Conservation (phyloP, 2,888 invertebrate genomes). For the Brenthis ino region DNA sequence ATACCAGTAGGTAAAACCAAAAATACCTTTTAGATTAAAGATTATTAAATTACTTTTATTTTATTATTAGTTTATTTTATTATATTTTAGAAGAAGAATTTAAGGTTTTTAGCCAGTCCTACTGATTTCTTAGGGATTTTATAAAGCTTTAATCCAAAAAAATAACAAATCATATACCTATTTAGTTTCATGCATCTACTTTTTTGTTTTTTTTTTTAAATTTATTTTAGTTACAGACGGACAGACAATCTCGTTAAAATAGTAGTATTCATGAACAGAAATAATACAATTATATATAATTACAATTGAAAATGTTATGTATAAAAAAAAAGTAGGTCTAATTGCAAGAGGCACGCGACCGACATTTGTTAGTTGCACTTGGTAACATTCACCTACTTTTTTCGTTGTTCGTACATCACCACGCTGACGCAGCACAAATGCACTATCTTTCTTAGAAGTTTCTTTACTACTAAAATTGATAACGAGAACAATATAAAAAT, state of each 20-base stretch:
- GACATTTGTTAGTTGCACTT: neutral
- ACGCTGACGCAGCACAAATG: neutral
- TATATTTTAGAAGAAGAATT: neutral
- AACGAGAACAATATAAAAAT: too few relatives aligned
- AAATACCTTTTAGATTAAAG: neutral
- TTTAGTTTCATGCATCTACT: too few relatives aligned
- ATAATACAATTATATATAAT: slow-evolving; percentile 1
- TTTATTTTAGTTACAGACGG: too few relatives aligned
- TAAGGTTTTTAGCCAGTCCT: too few relatives aligned
- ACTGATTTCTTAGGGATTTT: too few relatives aligned
- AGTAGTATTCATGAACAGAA: neutral
- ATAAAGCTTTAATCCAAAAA: too few relatives aligned
- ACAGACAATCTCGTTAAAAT: too few relatives aligned
- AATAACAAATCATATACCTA: too few relatives aligned
- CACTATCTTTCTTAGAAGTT: too few relatives aligned
- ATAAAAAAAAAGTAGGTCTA: slow-evolving; percentile 2
- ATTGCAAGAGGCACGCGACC: neutral
- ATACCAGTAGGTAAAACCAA: too few relatives aligned
- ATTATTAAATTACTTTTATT: neutral
- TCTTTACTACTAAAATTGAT: too few relatives aligned
- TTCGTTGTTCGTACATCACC: neutral
- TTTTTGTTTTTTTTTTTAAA: too few relatives aligned
- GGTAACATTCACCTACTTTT: slow-evolving; percentile 7
- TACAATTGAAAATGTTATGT: slow-evolving; percentile 1
- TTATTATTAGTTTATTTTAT: neutral